Evolutionary conservation across 2,888 invertebrate species (phyloP).

Genomic region (Rosalia funebris): DNA sequence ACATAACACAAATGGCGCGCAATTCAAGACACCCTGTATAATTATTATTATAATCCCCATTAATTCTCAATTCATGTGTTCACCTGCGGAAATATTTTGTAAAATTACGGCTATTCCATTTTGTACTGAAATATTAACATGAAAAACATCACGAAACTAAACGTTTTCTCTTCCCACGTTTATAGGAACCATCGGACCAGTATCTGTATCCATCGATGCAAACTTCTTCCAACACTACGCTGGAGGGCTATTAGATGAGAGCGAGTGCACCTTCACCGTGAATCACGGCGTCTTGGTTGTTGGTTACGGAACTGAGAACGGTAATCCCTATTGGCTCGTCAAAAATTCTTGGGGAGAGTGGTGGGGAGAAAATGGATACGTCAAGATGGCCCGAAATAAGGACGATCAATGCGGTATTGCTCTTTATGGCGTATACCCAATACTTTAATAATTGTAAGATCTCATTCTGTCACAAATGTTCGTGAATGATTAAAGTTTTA

Average conservation of each 20-base stretch:
- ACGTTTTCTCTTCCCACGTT: no score
- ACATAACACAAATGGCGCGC: no score
- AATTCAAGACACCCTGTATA: no score
- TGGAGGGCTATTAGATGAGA: slow-evolving; percentile 75
- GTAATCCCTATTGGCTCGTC: background rate
- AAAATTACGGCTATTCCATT: no score
- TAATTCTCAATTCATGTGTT: no score
- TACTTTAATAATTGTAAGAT: no score
- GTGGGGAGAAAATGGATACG: slow-evolving; percentile 15
- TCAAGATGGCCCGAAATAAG: slow-evolving; percentile 3
- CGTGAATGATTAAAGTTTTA: no score
- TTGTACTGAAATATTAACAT: no score
- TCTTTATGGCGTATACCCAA: background rate
- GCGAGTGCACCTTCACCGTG: background rate
- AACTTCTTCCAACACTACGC: slow-evolving; percentile 81
- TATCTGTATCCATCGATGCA: slow-evolving; percentile 89
- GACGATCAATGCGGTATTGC: background rate
- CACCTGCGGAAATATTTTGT: no score
- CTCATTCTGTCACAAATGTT: no score
- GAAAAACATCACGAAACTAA: no score
- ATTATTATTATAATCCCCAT: no score
- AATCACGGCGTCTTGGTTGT: slow-evolving; percentile 4
- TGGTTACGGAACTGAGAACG: slow-evolving; percentile 14
- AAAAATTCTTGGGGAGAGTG: slow-evolving; percentile 1
- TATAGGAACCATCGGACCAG: slow-evolving; percentile 73